Conservation (phyloP, 2,888 invertebrate genomes). For the Microdon myrmicae region DNA sequence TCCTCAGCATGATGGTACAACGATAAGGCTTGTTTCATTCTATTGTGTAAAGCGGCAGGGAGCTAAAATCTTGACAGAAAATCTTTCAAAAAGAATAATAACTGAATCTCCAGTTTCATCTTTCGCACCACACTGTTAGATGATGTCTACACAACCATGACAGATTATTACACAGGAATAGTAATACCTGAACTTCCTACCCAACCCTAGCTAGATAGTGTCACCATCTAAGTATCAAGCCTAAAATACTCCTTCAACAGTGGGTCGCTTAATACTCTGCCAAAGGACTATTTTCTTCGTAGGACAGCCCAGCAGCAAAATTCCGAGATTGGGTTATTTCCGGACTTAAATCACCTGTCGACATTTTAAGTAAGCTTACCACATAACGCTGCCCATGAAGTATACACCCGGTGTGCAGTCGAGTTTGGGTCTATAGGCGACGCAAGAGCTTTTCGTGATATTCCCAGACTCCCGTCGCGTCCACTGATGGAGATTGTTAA, state of each 20-base stretch:
- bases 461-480: constrained; percentile 17
- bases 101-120: no score
- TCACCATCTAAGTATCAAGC: constrained; percentile 26
- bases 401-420: constrained; percentile 13
- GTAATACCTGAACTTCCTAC: constrained; percentile 39
- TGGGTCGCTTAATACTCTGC: constrained; percentile 1
- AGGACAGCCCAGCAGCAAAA: constrained; percentile 35
- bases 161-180: constrained; percentile 36
- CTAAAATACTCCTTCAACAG: background rate
- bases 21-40: no score
- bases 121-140: no score
- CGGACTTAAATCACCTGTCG: constrained; percentile 55
- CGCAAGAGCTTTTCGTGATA: background rate
- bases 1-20: no score
- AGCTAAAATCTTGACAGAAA: no score
- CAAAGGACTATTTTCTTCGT: constrained; percentile 36
- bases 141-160: constrained; percentile 18
- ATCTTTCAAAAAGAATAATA: no score
- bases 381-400: constrained; percentile 36
- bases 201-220: constrained; percentile 20
- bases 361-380: constrained; percentile 54
- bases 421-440: constrained; percentile 8
- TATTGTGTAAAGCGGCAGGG: no score
- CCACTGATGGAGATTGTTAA: constrained; percentile 21
- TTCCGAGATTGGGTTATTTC: constrained; percentile 54